Base-by-base conservation (phyloP, 1,140 invertebrate species). In the Ruditapes philippinarum region DNA sequence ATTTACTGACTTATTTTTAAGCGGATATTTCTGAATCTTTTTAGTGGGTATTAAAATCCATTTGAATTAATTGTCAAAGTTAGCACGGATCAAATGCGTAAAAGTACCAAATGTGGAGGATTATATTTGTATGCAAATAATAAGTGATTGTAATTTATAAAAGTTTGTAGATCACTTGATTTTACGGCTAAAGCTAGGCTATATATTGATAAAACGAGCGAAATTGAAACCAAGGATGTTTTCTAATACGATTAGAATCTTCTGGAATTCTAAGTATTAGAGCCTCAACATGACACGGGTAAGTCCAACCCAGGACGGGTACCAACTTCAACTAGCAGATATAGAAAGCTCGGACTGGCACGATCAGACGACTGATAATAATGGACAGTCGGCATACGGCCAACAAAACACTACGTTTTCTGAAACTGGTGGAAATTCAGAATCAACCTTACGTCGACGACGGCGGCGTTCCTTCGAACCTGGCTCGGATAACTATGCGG, bases 391-490 rank as follows among this genome's bases (percentile, higher is more conserved):
- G 9, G 33, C 33, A 2, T 17, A 70, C 65, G 33, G 33, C 11
- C 2, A 19, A 14, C 65, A 70, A 25, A 38, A 36, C 7, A 5
- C 33, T 28, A 17, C 2, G 38, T 4, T 38, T 38, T 70, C 28
- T 0, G 38, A 36, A 3, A 2, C 65, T 2, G 33, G 12, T 38
- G 31, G 19, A 1, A 70, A 12, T 38, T 14, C n/a, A 4, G 31
- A 78, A 78, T 78, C 74, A 54, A 78, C 45, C 17, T 5, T 83
- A 12, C 22, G 81, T 1, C 45, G 73, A 9, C 70, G 84, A 12
- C 65, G 73, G 1, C 70, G 84, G n/a, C 84, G 84, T 11, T 60
- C 49, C 0, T 57, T 76, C 19, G 84, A 86, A 31, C 70, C 84
- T 0, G 74, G 84, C 0, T 42, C 70, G 11, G 74, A 86, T 1